Percentiles rank a stretch among this genome's conserved stretches.
These are phyloP conservation scores for Elaeidobius kamerunicus DNA, from an alignment of 2,888 invertebrate species.

Conservation along the genomic window DNA sequence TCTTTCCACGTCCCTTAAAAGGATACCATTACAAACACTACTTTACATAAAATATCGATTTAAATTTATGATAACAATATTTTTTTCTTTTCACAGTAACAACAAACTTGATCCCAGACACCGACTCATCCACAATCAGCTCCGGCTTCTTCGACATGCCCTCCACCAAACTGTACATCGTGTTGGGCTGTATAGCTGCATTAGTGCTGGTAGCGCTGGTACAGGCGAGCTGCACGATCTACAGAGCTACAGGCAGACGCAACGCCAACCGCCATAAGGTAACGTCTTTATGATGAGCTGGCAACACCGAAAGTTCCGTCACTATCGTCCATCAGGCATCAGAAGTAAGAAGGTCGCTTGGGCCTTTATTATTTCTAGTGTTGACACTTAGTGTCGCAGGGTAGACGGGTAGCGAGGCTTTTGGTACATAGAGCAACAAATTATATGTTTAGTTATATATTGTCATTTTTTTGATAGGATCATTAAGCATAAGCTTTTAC, in stretches of 20 bases:
- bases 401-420: background rate
- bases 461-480: no score
- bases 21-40: background rate
- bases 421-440: background rate
- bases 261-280: conserved; percentile 67
- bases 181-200: conserved; percentile 77
- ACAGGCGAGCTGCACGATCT: conserved; percentile 82
- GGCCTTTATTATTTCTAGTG: background rate
- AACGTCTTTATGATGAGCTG: conserved; percentile 47
- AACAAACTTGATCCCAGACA: conserved; percentile 50
- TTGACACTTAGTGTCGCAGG: background rate
- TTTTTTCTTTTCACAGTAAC: conserved; percentile 53
- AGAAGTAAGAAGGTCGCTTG: conserved; percentile 11
- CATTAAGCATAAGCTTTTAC: no score
- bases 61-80: background rate
- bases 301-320: conserved; percentile 12
- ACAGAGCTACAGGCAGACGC: conserved; percentile 59
- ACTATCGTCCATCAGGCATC: no score
- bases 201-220: conserved; percentile 74
- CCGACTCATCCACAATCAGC: conserved; percentile 49
- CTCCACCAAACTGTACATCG: conserved; percentile 75
- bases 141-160: conserved; percentile 62
- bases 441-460: no score
- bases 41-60: background rate
- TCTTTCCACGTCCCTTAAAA: background rate